Percentiles rank a stretch among this genome's conserved stretches.
These are phyloP conservation scores for Alviniconcha marisindica DNA, from an alignment of 1,140 invertebrate genomes.

Conservation along the genomic window DNA sequence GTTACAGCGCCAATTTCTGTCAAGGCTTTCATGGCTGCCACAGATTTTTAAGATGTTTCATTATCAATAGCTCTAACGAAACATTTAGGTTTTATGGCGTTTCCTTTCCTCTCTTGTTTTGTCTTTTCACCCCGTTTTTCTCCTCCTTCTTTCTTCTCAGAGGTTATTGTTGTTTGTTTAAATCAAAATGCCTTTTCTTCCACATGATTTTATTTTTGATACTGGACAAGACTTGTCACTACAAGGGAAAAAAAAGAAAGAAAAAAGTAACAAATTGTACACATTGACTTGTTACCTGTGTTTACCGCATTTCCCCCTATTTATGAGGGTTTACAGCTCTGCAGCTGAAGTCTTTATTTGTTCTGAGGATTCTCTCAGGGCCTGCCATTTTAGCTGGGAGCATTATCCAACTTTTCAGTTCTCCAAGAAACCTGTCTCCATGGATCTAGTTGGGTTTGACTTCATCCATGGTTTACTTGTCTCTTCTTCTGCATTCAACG, in stretches of 20 bases:
- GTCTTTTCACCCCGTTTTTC: no score
- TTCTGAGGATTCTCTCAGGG: slow-evolving; percentile 12
- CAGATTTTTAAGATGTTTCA: no score
- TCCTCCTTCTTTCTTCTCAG: no score
- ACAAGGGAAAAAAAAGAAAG: no score
- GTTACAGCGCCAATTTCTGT: no score
- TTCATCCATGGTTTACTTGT: background rate
- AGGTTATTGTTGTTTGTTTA: background rate
- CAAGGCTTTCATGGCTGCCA: no score
- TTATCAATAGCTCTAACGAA: no score
- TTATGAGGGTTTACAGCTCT: slow-evolving; percentile 9
- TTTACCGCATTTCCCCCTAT: slow-evolving; percentile 1
- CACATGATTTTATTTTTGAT: no score
- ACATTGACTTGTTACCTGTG: slow-evolving; percentile 20
- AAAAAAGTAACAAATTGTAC: background rate
- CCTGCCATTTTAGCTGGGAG: background rate
- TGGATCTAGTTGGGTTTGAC: slow-evolving; percentile 12
- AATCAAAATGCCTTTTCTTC: slow-evolving; percentile 25
- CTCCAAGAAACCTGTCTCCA: background rate
- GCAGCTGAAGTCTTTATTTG: background rate
- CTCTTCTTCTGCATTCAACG: background rate
- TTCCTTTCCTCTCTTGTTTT: no score
- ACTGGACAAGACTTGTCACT: background rate
- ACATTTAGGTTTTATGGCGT: no score
- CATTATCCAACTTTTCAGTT: background rate